A percentile compares a stretch with the other conserved stretches of the same genome.
phyloP scores from a whole-genome alignment of 2,797 vertebrate genomes.

The Eutrigla gurnardus region DNA sequence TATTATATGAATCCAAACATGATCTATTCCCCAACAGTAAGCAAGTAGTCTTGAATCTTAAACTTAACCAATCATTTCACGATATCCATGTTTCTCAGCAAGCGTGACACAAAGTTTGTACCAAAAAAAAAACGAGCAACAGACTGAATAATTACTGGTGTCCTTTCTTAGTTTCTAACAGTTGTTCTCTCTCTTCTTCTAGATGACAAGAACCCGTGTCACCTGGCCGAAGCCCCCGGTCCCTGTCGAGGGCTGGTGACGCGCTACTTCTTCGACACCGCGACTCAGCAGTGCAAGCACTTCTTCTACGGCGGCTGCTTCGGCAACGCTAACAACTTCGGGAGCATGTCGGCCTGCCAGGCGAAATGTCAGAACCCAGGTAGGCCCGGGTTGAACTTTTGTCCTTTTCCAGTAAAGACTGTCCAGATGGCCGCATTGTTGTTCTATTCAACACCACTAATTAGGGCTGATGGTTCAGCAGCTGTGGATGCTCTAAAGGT shows the following conservation, averaged over 20 bases:
- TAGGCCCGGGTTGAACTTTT: slow-evolving; percentile 55
- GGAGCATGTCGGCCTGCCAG: slow-evolving; percentile 83
- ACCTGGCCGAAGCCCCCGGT: slow-evolving; percentile 86
- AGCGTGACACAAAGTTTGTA: no score
- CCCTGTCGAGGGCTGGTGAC: slow-evolving; percentile 87
- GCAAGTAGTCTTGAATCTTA: no score
- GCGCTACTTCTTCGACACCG: slow-evolving; percentile 89
- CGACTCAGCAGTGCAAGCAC: slow-evolving; percentile 80
- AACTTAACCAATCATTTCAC: no score
- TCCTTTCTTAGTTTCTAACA: neutral
- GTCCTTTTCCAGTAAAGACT: slow-evolving; percentile 9
- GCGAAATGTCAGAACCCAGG: slow-evolving; percentile 81
- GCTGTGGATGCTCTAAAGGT: neutral
- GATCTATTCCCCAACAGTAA: no score
- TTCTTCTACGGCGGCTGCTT: slow-evolving; percentile 94
- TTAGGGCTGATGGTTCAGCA: neutral
- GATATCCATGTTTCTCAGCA: no score
- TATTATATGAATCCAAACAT: no score
- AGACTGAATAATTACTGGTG: neutral
- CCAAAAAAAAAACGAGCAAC: neutral
- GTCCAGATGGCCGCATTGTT: neutral
- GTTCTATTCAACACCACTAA: neutral
- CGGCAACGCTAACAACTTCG: slow-evolving; percentile 94
- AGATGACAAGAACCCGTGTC: slow-evolving; percentile 87
- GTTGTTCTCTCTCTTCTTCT: slow-evolving; percentile 7